These are phyloP conservation scores for Leptinotarsa undecemlineata DNA, from an alignment of 1,140 invertebrate species.

Conservation along the genomic window DNA sequence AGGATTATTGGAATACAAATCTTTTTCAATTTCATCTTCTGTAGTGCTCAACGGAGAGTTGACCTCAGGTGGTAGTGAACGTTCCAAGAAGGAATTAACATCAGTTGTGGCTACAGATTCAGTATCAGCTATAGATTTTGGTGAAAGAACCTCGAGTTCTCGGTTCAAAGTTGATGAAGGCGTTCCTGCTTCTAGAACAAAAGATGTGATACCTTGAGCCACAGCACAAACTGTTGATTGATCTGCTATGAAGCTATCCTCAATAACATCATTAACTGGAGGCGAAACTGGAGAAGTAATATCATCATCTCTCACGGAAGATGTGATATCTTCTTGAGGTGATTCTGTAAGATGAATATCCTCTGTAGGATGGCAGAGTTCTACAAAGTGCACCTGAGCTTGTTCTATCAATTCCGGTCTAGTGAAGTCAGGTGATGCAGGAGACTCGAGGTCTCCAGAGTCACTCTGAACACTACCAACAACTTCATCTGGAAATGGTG, in stretches of 20 bases:
- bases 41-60: constrained; percentile 36
- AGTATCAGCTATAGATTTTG: constrained; percentile 31
- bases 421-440: constrained; percentile 18
- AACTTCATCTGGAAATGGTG: constrained; percentile 4
- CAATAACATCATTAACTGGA: constrained; percentile 21
- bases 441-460: background rate
- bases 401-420: constrained; percentile 13
- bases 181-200: background rate
- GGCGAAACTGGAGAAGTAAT: constrained; percentile 26
- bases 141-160: constrained; percentile 6
- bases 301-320: constrained; percentile 43
- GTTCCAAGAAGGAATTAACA: constrained; percentile 40
- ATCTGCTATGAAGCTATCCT: constrained; percentile 25
- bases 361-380: constrained; percentile 9
- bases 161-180: background rate
- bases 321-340: constrained; percentile 44
- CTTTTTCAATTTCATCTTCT: background rate
- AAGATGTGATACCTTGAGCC: background rate
- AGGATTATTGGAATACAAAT: constrained; percentile 1
- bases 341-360: constrained; percentile 17
- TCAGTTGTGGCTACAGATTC: constrained; percentile 40
- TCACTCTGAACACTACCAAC: background rate
- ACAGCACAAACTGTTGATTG: background rate
- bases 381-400: constrained; percentile 22
- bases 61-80: constrained; percentile 33